A percentile compares a stretch with the other conserved stretches of the same genome.
phyloP scores from a whole-genome alignment of 2,797 vertebrate species.

The Cynodonichthys magdalenae region DNA sequence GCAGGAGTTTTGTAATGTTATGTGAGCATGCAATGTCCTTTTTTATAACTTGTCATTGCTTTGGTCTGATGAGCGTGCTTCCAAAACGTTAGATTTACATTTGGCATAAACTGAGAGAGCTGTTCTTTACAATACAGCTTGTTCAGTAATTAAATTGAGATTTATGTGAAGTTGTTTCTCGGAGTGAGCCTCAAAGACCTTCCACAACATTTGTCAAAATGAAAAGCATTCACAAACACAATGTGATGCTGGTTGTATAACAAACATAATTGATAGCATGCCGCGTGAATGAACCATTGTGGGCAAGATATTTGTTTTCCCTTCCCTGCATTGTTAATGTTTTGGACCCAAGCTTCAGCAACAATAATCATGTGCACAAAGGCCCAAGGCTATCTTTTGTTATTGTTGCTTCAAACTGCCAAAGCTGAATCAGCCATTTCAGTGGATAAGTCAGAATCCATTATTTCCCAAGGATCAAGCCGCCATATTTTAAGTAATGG shows the following conservation, averaged over 20 bases:
- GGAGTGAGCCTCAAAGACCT: slow-evolving; percentile 26
- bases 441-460: slow-evolving; percentile 60
- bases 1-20: not conserved
- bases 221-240: slow-evolving; percentile 34
- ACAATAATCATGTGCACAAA: slow-evolving; percentile 63
- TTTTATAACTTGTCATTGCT: not conserved
- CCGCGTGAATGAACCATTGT: slow-evolving; percentile 57
- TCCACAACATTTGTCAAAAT: slow-evolving; percentile 30
- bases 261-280: slow-evolving; percentile 49
- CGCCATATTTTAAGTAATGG: slow-evolving; percentile 52
- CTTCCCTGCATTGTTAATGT: slow-evolving; percentile 54
- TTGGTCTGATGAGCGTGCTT: not conserved
- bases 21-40: not conserved
- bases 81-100: not conserved
- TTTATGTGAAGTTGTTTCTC: slow-evolving; percentile 8
- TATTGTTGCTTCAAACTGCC: slow-evolving; percentile 55
- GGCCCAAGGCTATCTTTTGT: slow-evolving; percentile 74
- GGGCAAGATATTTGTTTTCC: slow-evolving; percentile 54
- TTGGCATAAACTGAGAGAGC: not conserved
- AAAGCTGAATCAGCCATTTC: slow-evolving; percentile 65
- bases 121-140: not conserved
- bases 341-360: slow-evolving; percentile 48
- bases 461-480: slow-evolving; percentile 71
- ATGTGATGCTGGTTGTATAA: slow-evolving; percentile 27
- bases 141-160: slow-evolving; percentile 19